Conservation (phyloP, 1,140 invertebrate species). For the Elysia chlorotica region DNA sequence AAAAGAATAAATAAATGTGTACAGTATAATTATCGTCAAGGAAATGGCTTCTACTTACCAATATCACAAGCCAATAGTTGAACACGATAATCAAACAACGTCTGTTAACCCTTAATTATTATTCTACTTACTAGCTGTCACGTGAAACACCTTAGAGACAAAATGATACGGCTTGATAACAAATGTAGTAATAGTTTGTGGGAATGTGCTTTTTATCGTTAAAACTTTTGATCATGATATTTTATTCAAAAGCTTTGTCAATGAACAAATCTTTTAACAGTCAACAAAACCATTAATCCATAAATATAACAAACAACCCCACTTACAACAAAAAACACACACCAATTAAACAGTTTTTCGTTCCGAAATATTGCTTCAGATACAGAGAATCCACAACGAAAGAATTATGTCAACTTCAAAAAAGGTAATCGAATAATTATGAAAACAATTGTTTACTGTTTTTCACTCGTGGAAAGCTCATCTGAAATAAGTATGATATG, state of each 20-base stretch:
- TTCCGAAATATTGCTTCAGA: background rate
- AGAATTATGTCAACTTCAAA: slow-evolving; percentile 25
- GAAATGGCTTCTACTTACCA: background rate
- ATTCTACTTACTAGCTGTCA: background rate
- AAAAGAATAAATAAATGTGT: too few relatives aligned
- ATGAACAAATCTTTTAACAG: background rate
- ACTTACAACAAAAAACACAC: background rate
- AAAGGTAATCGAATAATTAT: too few relatives aligned
- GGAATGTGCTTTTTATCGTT: background rate
- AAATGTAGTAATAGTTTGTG: background rate
- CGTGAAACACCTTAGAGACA: background rate
- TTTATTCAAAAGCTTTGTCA: background rate
- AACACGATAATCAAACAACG: background rate
- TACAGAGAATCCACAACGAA: slow-evolving; percentile 10
- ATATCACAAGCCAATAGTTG: background rate
- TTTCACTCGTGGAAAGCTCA: too few relatives aligned
- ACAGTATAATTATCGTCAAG: background rate
- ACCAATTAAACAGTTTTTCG: background rate
- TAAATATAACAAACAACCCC: background rate
- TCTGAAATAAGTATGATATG: too few relatives aligned
- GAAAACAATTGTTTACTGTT: too few relatives aligned
- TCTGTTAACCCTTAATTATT: background rate
- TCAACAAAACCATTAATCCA: background rate
- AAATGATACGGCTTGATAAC: background rate
- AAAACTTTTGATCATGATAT: background rate